phyloP scores from a whole-genome alignment of 1,140 invertebrate genomes.

The Camponotus pennsylvanicus region DNA sequence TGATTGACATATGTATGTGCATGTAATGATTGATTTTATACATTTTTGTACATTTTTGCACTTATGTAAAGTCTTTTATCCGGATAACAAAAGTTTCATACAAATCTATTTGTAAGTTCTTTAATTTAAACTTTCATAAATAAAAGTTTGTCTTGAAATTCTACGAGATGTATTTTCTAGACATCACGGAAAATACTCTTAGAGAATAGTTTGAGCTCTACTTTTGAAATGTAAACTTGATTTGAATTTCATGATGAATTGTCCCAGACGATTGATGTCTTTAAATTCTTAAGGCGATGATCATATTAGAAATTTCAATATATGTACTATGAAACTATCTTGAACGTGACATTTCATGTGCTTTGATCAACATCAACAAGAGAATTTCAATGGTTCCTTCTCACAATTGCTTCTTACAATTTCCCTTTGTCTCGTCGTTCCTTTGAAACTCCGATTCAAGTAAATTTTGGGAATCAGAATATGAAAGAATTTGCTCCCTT shows the following conservation, averaged over 20 bases:
- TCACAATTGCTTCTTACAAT: background rate
- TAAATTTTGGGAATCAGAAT: constrained; percentile 10
- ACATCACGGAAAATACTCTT: background rate
- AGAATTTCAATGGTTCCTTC: constrained; percentile 22
- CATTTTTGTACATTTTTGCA: too few species aligned
- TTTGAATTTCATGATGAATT: constrained; percentile 2
- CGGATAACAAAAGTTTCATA: background rate
- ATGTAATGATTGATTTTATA: too few species aligned
- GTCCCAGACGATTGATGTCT: background rate
- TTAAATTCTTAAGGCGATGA: constrained; percentile 19
- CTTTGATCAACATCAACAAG: constrained; percentile 53
- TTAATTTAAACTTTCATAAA: background rate
- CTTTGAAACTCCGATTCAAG: constrained; percentile 20
- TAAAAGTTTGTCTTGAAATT: background rate
- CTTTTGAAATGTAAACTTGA: background rate
- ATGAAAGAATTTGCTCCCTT: background rate
- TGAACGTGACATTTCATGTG: constrained; percentile 25
- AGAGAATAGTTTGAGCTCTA: constrained; percentile 45
- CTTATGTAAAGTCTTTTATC: too few species aligned
- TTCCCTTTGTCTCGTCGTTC: constrained; percentile 17
- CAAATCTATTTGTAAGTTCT: background rate
- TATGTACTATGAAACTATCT: background rate
- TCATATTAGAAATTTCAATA: constrained; percentile 25
- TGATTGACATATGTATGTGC: background rate
- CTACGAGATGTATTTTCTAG: background rate